These are phyloP conservation scores for Automeris io DNA, from an alignment of 2,888 invertebrate species.

Conservation along the genomic window DNA sequence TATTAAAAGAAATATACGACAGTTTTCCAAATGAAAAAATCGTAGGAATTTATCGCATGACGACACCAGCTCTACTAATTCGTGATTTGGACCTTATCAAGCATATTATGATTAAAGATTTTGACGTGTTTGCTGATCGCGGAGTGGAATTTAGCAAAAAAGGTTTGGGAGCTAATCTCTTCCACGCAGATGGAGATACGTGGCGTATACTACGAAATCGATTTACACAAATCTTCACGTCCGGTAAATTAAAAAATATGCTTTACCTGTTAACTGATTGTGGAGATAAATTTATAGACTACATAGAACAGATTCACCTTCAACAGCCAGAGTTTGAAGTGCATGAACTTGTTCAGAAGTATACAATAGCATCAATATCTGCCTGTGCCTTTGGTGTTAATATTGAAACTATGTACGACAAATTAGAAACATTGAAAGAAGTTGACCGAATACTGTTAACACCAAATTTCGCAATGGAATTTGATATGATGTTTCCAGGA, in stretches of 20 bases:
- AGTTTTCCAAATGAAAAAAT: slow-evolving; percentile 39
- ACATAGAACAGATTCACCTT: slow-evolving; percentile 17
- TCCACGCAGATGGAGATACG: slow-evolving; percentile 10
- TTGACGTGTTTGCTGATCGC: slow-evolving; percentile 39
- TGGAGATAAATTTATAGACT: slow-evolving; percentile 28
- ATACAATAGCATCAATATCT: slow-evolving; percentile 32
- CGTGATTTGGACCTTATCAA: slow-evolving; percentile 45
- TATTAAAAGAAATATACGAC: slow-evolving; percentile 32
- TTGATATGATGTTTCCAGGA: slow-evolving; percentile 40
- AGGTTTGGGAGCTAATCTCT: slow-evolving; percentile 12
- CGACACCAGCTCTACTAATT: slow-evolving; percentile 34
- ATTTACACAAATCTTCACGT: slow-evolving; percentile 13
- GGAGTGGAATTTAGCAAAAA: slow-evolving; percentile 30
- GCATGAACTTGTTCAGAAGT: slow-evolving; percentile 29
- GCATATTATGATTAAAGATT: slow-evolving; percentile 45
- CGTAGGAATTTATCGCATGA: slow-evolving; percentile 43
- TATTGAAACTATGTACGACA: slow-evolving; percentile 22
- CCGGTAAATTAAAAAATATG: slow-evolving; percentile 13
- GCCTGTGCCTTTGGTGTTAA: slow-evolving; percentile 41
- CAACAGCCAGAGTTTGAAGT: slow-evolving; percentile 26
- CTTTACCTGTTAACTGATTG: slow-evolving; percentile 24
- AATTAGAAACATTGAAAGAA: slow-evolving; percentile 14
- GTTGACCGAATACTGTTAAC: slow-evolving; percentile 19
- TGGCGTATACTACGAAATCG: slow-evolving; percentile 11
- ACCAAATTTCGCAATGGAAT: slow-evolving; percentile 18